phyloP scores from a whole-genome alignment of 2,797 vertebrate species.

The Chelon labrosus region DNA sequence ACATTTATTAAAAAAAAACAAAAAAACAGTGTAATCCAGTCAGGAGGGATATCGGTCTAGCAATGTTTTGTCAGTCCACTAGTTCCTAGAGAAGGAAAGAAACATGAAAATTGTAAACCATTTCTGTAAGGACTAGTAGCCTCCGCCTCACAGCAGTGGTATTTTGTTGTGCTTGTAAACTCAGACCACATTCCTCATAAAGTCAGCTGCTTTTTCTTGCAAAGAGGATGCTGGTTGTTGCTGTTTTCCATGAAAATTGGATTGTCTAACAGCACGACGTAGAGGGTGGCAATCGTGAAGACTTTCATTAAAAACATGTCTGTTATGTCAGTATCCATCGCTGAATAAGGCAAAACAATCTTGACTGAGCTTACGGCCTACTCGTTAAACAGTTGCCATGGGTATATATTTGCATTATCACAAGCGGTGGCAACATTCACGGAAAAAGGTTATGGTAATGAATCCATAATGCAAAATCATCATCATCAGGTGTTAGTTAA shows the following conservation, averaged over 20 bases:
- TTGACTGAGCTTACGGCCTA: too few relatives aligned
- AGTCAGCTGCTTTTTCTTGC: slow-evolving; percentile 6
- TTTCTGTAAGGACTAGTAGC: slow-evolving; percentile 5
- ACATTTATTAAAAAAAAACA: too few relatives aligned
- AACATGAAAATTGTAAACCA: background rate
- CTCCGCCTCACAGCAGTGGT: slow-evolving; percentile 8
- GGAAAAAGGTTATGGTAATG: too few relatives aligned
- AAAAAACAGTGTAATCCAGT: background rate
- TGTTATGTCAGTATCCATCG: too few relatives aligned
- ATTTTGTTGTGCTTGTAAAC: slow-evolving; percentile 38
- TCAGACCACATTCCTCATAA: slow-evolving; percentile 19
- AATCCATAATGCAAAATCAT: too few relatives aligned
- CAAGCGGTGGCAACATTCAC: too few relatives aligned
- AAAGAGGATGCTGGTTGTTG: slow-evolving; percentile 13
- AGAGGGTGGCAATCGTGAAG: background rate
- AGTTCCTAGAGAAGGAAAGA: background rate
- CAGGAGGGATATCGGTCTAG: background rate
- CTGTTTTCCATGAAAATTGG: background rate
- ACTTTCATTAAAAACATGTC: too few relatives aligned
- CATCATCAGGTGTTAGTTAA: too few relatives aligned
- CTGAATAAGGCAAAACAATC: too few relatives aligned
- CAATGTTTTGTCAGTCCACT: background rate
- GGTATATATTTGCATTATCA: too few relatives aligned
- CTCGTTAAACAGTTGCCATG: too few relatives aligned
- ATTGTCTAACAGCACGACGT: slow-evolving; percentile 4